Percentiles rank a stretch among this genome's conserved stretches.
Evolutionary conservation across 2,888 invertebrate species (phyloP).

Genomic region (Cantharis flavilabris): DNA sequence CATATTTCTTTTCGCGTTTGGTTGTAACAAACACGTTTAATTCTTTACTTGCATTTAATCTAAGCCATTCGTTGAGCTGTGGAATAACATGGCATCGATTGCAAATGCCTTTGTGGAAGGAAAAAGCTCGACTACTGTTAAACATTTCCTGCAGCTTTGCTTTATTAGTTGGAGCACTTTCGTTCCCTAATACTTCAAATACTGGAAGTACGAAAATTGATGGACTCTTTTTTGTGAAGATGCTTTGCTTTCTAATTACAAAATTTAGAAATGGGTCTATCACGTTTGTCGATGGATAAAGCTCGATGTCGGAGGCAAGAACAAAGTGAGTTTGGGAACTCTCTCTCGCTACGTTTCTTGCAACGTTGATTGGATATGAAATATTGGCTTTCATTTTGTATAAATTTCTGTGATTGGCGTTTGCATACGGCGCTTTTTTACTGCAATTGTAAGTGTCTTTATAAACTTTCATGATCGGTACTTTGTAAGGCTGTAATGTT

Average conservation of each 20-base stretch:
- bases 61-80: constrained; percentile 53
- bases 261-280: constrained; percentile 41
- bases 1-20: constrained; percentile 49
- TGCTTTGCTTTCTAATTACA: constrained; percentile 29
- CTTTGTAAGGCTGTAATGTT: constrained; percentile 21
- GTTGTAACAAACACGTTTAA: constrained; percentile 54
- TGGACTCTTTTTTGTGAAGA: constrained; percentile 16
- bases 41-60: constrained; percentile 36
- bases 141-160: constrained; percentile 57
- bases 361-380: constrained; percentile 47
- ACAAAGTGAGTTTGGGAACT: constrained; percentile 45
- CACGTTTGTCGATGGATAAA: constrained; percentile 44
- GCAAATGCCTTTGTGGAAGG: constrained; percentile 60
- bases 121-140: constrained; percentile 54
- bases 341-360: constrained; percentile 45
- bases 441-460: constrained; percentile 34
- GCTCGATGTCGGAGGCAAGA: constrained; percentile 47
- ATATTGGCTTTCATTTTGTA: constrained; percentile 42
- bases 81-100: constrained; percentile 57
- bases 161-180: constrained; percentile 69
- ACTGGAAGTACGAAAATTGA: constrained; percentile 41
- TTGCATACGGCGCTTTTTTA: constrained; percentile 25
- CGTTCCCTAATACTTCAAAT: constrained; percentile 53
- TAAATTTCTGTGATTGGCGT: constrained; percentile 18
- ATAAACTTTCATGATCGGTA: constrained; percentile 34